Conservation (phyloP, 2,888 invertebrate species). For the Sclerodermus sp. region DNA sequence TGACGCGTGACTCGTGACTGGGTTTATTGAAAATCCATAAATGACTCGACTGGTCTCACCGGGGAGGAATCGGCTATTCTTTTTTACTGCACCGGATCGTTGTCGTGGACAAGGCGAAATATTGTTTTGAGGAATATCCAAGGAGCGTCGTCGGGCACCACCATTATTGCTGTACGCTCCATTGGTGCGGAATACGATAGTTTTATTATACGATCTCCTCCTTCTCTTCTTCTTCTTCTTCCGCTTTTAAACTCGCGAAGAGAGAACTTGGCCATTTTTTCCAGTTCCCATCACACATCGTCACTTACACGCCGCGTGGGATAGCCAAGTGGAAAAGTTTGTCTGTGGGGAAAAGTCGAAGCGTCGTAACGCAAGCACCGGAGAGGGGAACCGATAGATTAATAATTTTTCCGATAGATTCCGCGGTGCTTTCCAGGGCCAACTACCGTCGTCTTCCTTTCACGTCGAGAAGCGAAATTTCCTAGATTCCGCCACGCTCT, state of each 20-base stretch:
- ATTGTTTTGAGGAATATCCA: conserved; percentile 35
- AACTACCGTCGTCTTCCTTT: too few relatives aligned
- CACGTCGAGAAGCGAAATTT: too few relatives aligned
- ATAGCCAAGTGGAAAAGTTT: too few relatives aligned
- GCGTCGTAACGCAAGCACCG: too few relatives aligned
- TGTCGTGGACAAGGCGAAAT: conserved; percentile 27
- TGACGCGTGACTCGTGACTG: too few relatives aligned
- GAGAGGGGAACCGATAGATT: too few relatives aligned
- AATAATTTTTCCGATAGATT: too few relatives aligned
- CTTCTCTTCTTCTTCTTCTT: conserved; percentile 31
- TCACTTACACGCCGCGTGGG: too few relatives aligned
- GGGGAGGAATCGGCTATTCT: conserved; percentile 17
- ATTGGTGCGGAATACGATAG: conserved; percentile 44
- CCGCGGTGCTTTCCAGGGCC: too few relatives aligned
- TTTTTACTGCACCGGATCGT: conserved; percentile 13
- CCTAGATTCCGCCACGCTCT: too few relatives aligned
- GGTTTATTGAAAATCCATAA: conserved; percentile 31
- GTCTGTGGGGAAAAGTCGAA: too few relatives aligned
- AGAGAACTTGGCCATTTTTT: conserved; percentile 17
- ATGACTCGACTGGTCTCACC: conserved; percentile 20
- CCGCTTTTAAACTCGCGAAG: conserved; percentile 14
- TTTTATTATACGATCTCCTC: conserved; percentile 47
- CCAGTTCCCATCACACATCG: too few relatives aligned
- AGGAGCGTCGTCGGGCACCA: conserved; percentile 7
- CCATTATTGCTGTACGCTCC: conserved; percentile 36